phyloP scores from a whole-genome alignment of 2,113 vertebrate species.

The Oceanodroma tethys region DNA sequence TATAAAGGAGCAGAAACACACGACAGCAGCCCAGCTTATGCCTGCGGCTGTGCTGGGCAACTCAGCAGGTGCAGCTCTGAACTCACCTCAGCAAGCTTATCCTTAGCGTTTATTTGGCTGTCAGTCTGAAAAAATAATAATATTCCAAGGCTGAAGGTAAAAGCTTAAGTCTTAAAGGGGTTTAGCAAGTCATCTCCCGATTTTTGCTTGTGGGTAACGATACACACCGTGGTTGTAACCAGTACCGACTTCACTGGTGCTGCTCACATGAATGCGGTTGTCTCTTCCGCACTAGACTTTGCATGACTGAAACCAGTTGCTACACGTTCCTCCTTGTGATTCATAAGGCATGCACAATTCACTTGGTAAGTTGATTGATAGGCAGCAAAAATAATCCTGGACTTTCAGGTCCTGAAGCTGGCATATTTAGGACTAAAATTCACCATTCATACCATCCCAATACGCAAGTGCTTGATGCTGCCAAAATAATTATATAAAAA shows the following conservation, averaged over 20 bases:
- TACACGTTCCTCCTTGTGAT: not conserved
- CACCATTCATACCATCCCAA: not conserved
- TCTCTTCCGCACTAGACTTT: not conserved
- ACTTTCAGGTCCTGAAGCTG: not conserved
- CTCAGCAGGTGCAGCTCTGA: not conserved
- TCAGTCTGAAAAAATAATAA: not conserved
- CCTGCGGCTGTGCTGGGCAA: not conserved
- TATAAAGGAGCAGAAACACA: not conserved
- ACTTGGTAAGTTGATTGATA: not conserved
- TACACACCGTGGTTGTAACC: not conserved
- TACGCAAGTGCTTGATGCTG: not conserved
- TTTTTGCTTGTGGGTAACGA: not conserved
- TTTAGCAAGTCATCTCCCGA: not conserved
- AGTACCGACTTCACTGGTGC: not conserved
- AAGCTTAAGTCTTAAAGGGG: not conserved
- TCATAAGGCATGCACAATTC: not conserved
- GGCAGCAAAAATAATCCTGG: not conserved
- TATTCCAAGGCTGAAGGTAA: not conserved
- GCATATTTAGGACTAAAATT: not conserved
- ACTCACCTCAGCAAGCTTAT: not conserved
- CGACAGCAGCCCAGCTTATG: not conserved
- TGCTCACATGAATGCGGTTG: fast-evolving
- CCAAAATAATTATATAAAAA: not conserved
- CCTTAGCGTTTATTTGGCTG: not conserved
- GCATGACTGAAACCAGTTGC: not conserved